These are phyloP conservation scores for Aradophagus sp. DNA, from an alignment of 1,140 invertebrate genomes.

Conservation along the genomic window DNA sequence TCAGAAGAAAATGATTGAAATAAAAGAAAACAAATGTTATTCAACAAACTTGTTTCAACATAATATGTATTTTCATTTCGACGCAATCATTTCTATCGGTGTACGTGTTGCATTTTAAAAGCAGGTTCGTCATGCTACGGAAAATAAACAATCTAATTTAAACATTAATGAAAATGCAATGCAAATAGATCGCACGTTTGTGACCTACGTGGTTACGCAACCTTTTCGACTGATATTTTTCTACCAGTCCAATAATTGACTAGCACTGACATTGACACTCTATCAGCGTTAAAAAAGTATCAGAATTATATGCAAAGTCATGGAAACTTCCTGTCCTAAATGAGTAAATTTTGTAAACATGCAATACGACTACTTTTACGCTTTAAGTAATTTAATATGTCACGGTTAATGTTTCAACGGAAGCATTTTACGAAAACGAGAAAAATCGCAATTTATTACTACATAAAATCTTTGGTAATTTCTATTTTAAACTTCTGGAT, in stretches of 20 bases:
- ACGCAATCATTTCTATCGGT: no score
- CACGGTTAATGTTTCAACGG: no score
- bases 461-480: not conserved
- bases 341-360: constrained; percentile 3
- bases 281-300: constrained; percentile 10
- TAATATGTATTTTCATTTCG: no score
- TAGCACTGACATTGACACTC: constrained; percentile 15
- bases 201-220: constrained; percentile 1
- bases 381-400: no score
- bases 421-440: not conserved
- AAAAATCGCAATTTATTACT: constrained; percentile 2
- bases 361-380: constrained; percentile 2
- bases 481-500: no score
- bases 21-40: no score
- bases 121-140: constrained; percentile 7
- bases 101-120: constrained; percentile 3
- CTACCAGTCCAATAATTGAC: constrained; percentile 1
- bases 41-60: no score
- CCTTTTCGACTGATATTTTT: constrained; percentile 7
- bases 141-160: constrained; percentile 25
- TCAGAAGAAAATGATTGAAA: no score
- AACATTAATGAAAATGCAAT: constrained; percentile 13
- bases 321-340: constrained; percentile 12
- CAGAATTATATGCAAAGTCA: constrained; percentile 7
- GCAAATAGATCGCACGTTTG: constrained; percentile 6